Conservation (phyloP, 2,888 invertebrate genomes). For the Lasioglossum pauxillum region DNA sequence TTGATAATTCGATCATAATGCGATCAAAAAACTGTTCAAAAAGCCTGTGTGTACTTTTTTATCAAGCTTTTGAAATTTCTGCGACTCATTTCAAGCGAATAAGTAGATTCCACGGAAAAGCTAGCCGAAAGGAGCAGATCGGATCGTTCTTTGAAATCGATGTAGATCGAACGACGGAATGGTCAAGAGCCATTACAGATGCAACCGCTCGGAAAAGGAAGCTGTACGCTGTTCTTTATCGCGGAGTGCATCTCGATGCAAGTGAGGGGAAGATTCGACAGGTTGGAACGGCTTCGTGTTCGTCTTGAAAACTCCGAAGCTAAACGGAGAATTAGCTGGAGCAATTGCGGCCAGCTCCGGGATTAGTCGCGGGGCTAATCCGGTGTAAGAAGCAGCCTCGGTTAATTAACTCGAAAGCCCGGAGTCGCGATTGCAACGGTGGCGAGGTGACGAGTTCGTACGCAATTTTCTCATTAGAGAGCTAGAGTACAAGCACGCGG, state of each 20-base stretch:
- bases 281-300: neutral
- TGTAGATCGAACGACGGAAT: neutral
- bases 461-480: constrained; percentile 53
- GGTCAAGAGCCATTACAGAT: neutral
- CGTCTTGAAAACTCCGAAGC: neutral
- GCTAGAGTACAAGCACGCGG: neutral
- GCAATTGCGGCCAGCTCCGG: constrained; percentile 28
- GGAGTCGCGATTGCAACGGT: constrained; percentile 61
- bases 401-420: constrained; percentile 64
- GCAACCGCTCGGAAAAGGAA: neutral
- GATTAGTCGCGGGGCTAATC: constrained; percentile 9
- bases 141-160: neutral
- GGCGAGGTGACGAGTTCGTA: constrained; percentile 21
- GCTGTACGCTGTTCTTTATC: neutral
- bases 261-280: neutral
- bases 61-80: too few species aligned
- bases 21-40: too few species aligned
- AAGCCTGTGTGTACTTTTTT: too few species aligned
- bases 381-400: constrained; percentile 51
- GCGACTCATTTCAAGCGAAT: too few species aligned
- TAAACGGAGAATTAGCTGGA: neutral
- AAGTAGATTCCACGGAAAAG: neutral
- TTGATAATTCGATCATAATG: too few species aligned
- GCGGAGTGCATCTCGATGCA: neutral
- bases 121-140: neutral